Percentiles rank a stretch among this genome's conserved stretches.
Evolutionary conservation across 2,888 invertebrate species (phyloP).

Genomic region (Thelaira solivaga): DNA sequence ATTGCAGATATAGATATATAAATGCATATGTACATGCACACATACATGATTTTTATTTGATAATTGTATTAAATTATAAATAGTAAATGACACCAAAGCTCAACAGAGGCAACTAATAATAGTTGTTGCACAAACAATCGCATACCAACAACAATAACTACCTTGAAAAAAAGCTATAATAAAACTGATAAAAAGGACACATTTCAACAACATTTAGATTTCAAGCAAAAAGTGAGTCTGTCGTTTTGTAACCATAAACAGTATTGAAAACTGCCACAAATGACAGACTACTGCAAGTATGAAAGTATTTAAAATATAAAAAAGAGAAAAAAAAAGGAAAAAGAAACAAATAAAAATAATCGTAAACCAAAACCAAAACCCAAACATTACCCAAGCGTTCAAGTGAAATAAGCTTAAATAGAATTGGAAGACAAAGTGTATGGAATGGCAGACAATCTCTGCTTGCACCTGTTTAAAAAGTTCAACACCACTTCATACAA

Average conservation of each 20-base stretch:
- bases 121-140: slow-evolving; percentile 26
- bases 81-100: slow-evolving; percentile 61
- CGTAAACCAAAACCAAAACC: slow-evolving; percentile 6
- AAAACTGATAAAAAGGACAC: slow-evolving; percentile 56
- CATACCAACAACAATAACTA: slow-evolving; percentile 10
- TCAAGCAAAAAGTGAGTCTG: slow-evolving; percentile 28
- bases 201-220: slow-evolving; percentile 50
- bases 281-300: slow-evolving; percentile 54
- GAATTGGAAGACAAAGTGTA: slow-evolving; percentile 32
- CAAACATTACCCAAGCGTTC: slow-evolving; percentile 20
- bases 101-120: slow-evolving; percentile 37
- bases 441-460: slow-evolving; percentile 55
- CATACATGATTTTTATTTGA: slow-evolving; percentile 65
- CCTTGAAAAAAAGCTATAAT: slow-evolving; percentile 29
- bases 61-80: slow-evolving; percentile 68
- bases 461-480: slow-evolving; percentile 67
- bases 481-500: slow-evolving; percentile 65
- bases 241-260: slow-evolving; percentile 49
- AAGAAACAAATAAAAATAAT: neutral
- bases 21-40: too few species aligned
- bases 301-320: slow-evolving; percentile 27
- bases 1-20: slow-evolving; percentile 22
- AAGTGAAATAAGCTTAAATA: slow-evolving; percentile 18
- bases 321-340: neutral
- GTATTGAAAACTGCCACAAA: slow-evolving; percentile 58